Evolutionary conservation across 2,888 invertebrate genomes (phyloP), one percentile per base, ranked within the genome.

Genomic region (Lasioglossum malachurum): DNA sequence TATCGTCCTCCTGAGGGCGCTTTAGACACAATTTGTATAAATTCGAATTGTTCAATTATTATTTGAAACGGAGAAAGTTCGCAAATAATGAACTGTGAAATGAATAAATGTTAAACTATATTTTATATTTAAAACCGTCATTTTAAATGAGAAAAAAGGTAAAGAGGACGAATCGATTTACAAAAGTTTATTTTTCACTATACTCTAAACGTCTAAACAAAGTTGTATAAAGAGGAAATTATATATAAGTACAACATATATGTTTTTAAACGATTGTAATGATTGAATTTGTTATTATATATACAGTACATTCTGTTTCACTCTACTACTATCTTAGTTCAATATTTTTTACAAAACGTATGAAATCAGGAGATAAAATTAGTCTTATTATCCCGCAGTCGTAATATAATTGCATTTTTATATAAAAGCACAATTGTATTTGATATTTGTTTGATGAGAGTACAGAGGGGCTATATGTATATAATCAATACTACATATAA

Each of bases 341-440:
- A 85, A 64, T 27, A 23, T 38, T 76, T 57, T n/a, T 86, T 82
- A 78, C 23, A 60, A 82, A 75, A 87, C n/a, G 16, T 35, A 71
- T 73, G 71, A 75, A 27, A 81, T 80, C 64, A 77, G 76, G 64
- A 74, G 41, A 60, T 67, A 78, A 86, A 77, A 75, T 86, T 86
- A 83, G 64, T 80, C 71, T 81, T 86, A 64, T 77, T 80, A 87
- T 69, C 78, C 67, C 78, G 57, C 46, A 87, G n/a, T 78, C 27
- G n/a, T 75, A 53, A 73, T 49, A 60, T 27, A 82, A 64, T 71
- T 77, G 31, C 41, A 77, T 80, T 57, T 41, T 60, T 60, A 80
- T 75, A 73, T 75, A 73, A 78, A 86, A 79, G 46, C 35, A 67
- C 44, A 84, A 76, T 84, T 82, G 44, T 73, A 78, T 64, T 64